Base-by-base conservation (phyloP, 2,888 invertebrate genomes). In the Drosophila sordidula region DNA sequence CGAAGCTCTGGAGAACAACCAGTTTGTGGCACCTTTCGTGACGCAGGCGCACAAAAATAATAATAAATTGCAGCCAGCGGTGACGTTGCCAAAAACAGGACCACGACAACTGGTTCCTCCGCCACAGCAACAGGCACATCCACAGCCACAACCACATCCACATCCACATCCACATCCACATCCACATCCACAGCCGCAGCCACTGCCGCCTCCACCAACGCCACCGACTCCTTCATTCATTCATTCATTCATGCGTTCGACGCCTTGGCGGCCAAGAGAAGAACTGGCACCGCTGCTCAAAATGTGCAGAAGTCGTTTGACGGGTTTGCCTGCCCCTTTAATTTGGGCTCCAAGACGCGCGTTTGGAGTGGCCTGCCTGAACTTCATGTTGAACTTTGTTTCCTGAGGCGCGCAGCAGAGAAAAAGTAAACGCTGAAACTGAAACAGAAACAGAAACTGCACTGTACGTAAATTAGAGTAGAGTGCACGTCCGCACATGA, bases 261-360 rank as follows among this genome's bases (percentile, higher is more conserved):
- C 50, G 69, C 56, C 66, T 64, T 67, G 45, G 50, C 62, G 69
- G 18, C 67, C 62, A 58, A 64, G 44, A 63, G 77, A 58, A 61
- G 44, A 44, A 14, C 44, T 65, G 51, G 46, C 55, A 54, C 56
- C 78, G 74, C 89, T 87, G 90, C 82, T 81, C 73, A 54, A 85
- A 89, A 89, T 82, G 74, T 85, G 80, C 89, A 90, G 90, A 83
- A 90, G 90, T 89, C 75, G 78, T 57, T 80, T 66, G 87, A 76
- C 84, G 70, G 84, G 84, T 89, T 73, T 75, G 50, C 49, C 44
- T 61, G 46, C 77, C 70, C 69, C 64, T 72, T 80, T 64, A 71
- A 70, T 73, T 78, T 73, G 47, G 73, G 70, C 47, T 54, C 57
- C 39, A 63, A 75, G 65, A 51, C 57, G 64, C 69, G 65, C 57